Evolutionary conservation across 2,113 vertebrate genomes (phyloP), one percentile per base, ranked within the genome.

Genomic region (Chloebia gouldiae): DNA sequence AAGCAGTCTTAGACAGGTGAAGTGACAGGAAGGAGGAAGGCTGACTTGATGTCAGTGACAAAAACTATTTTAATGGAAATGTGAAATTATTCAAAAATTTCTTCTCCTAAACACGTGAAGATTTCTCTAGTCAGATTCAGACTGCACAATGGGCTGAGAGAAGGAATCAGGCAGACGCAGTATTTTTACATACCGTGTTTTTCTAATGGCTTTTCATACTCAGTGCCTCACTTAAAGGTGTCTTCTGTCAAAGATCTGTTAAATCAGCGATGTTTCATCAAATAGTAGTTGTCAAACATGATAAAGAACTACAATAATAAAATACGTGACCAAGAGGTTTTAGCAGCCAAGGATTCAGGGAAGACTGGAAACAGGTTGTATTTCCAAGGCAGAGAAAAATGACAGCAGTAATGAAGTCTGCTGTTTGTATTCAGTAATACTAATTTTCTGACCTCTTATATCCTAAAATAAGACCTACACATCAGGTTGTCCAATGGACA

Each of bases 1-100:
- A 97, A 77, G 91, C 90, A 93, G 92, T 53, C 2, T 96, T 95
- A 95, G 96, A 96, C 93, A 96, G 96, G 95, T 95, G 90, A 97
- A 97, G 72, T 96, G 90, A 97, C 94, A 97, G 94, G 92, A 92
- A 96, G 93, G 93, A 97, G 95, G 94, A 95, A 96, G 90, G 86
- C 93, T 96, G 95, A 96, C 86, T 96, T 96, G 93, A 96, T 94
- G 96, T 90, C 96, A 94, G 63, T 97, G 96, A 96, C 93, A 96
- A 97, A 96, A 96, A 96, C 93, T 94, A 96, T 96, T 93, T 96
- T 97, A 97, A 97, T 96, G 96, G 97, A 97, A 96, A 96, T 94
- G 94, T 88, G 95, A 94, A 97, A 97, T 93, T 95, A 97, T 96
- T 96, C 95, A 97, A 95, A 93, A 93, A 90, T 91, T 95, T 96